phyloP scores from a whole-genome alignment of 2,797 vertebrate genomes.

The Sebastes paucispinis region DNA sequence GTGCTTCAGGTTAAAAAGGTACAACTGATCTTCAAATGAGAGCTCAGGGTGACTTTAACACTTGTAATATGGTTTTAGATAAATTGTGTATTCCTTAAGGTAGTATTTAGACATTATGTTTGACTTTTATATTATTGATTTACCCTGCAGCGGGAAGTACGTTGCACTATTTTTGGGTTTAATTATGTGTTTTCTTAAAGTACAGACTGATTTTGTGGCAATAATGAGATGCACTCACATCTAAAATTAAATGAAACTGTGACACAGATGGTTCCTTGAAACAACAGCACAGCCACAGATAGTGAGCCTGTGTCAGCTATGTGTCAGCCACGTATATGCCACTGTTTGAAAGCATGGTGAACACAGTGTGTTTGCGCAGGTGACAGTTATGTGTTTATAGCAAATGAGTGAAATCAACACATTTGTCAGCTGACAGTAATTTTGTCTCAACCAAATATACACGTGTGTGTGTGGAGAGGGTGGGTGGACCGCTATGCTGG shows the following conservation, averaged over 20 bases:
- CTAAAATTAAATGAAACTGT: background rate
- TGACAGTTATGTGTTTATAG: background rate
- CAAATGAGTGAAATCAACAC: background rate
- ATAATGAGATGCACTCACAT: background rate
- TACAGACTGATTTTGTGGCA: background rate
- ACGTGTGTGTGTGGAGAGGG: background rate
- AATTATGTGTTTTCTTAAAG: background rate
- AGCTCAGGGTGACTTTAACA: slow-evolving; percentile 1
- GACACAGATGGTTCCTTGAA: background rate
- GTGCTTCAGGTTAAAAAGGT: slow-evolving; percentile 47
- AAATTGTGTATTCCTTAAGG: slow-evolving; percentile 11
- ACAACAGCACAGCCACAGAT: background rate
- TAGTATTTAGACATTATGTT: background rate
- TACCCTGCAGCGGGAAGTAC: background rate
- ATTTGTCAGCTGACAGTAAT: background rate
- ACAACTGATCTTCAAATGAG: slow-evolving; percentile 16
- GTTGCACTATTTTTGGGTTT: background rate
- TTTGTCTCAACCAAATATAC: slow-evolving; percentile 3
- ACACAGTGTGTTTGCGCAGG: background rate
- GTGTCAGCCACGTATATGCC: background rate
- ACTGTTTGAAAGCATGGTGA: background rate
- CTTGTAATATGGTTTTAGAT: background rate
- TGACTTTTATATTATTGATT: background rate
- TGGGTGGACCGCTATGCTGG: background rate
- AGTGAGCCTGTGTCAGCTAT: background rate